Conservation (phyloP, 2,113 vertebrate species). For the Hippocampus guttulatus region DNA sequence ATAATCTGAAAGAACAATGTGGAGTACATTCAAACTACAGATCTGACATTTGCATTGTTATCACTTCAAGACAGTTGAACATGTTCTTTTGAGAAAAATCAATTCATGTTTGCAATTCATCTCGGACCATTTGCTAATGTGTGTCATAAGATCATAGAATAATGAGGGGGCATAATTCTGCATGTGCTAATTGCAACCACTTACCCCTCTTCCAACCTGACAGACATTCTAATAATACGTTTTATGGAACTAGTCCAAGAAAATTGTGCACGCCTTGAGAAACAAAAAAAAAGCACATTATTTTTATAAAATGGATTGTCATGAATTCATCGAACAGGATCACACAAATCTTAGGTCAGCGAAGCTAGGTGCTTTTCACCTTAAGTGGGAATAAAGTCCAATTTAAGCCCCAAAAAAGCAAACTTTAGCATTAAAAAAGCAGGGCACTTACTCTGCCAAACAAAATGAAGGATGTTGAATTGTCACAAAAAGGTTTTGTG, state of each 20-base stretch:
- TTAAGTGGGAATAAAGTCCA: too few relatives aligned
- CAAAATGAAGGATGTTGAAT: neutral
- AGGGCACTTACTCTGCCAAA: too few relatives aligned
- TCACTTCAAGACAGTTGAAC: slow-evolving; percentile 8
- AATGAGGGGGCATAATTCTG: slow-evolving; percentile 48
- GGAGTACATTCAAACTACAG: neutral
- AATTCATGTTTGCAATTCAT: slow-evolving; percentile 17
- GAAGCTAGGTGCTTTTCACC: too few relatives aligned
- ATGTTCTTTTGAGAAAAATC: slow-evolving; percentile 16
- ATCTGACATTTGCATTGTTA: slow-evolving; percentile 18
- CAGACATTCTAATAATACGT: neutral
- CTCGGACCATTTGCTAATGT: slow-evolving; percentile 17
- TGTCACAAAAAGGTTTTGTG: neutral
- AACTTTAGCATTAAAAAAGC: too few relatives aligned
- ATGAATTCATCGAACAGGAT: too few relatives aligned
- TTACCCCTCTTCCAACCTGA: slow-evolving; percentile 35
- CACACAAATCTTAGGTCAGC: too few relatives aligned
- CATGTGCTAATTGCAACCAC: slow-evolving; percentile 46
- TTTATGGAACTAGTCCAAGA: neutral
- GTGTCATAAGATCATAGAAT: slow-evolving; percentile 33
- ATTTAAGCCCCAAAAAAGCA: too few relatives aligned
- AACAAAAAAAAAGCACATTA: neutral
- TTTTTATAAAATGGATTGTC: too few relatives aligned
- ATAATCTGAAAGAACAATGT: too few relatives aligned
- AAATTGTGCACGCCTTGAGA: neutral